phyloP scores from a whole-genome alignment of 2,113 vertebrate species.

The Podarcis raffonei region DNA sequence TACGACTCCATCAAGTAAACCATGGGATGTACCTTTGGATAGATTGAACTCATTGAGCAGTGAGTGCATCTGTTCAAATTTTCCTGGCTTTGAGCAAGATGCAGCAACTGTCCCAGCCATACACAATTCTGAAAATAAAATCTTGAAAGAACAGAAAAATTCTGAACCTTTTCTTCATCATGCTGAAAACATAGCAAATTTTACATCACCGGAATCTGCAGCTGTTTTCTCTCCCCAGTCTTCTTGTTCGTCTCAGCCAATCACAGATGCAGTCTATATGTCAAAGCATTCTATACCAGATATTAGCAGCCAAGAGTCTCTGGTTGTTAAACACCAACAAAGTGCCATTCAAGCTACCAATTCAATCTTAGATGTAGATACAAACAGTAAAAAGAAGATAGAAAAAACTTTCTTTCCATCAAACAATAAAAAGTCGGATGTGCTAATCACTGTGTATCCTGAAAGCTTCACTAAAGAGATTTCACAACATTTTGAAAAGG shows the following conservation, averaged over 20 bases:
- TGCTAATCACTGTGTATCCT: constrained; percentile 51
- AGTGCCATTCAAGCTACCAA: constrained; percentile 52
- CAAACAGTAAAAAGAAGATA: constrained; percentile 58
- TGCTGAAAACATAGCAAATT: constrained; percentile 62
- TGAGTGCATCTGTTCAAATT: constrained; percentile 66
- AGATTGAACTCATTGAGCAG: constrained; percentile 63
- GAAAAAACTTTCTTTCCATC: constrained; percentile 65
- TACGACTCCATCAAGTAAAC: constrained; percentile 64
- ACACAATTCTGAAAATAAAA: constrained; percentile 70
- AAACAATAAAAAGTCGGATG: constrained; percentile 56
- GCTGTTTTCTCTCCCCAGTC: constrained; percentile 67
- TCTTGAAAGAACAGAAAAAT: constrained; percentile 69
- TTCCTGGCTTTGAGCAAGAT: constrained; percentile 65
- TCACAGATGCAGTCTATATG: constrained; percentile 54
- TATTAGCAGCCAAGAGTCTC: constrained; percentile 66
- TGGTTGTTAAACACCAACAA: constrained; percentile 67
- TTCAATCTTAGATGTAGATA: constrained; percentile 60
- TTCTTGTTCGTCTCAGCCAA: constrained; percentile 64
- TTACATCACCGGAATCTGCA: constrained; percentile 61
- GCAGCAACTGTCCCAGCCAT: constrained; percentile 32
- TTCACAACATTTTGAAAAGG: constrained; percentile 70
- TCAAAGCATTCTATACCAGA: constrained; percentile 66
- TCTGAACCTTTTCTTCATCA: constrained; percentile 66
- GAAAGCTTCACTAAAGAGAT: constrained; percentile 61
- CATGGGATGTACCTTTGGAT: constrained; percentile 71